These are phyloP conservation scores for Montipora efflorescens DNA, from an alignment of 64 coral and sea anemone genomes.

Conservation along the genomic window DNA sequence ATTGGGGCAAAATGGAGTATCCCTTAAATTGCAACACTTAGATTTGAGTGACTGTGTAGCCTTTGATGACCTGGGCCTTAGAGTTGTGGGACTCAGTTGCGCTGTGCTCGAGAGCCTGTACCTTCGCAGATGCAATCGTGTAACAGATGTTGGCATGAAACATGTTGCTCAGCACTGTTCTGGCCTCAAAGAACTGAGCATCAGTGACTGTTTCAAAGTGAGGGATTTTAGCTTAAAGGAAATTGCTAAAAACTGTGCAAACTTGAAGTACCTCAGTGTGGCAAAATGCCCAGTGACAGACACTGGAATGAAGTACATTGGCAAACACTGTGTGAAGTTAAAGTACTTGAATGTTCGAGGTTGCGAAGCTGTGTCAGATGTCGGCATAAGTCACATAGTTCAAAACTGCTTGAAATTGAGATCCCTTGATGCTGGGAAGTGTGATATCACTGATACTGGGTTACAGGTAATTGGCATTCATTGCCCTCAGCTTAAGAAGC, in stretches of 20 bases:
- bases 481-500: slow-evolving; percentile 96
- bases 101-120: slow-evolving; percentile 84
- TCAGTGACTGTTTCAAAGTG: slow-evolving; percentile 98
- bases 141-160: slow-evolving; percentile 96
- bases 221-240: slow-evolving; percentile 99
- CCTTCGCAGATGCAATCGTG: slow-evolving; percentile 84
- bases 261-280: slow-evolving; percentile 93
- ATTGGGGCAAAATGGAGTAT: slow-evolving; percentile 65
- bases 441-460: slow-evolving; percentile 93
- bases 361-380: slow-evolving; percentile 89
- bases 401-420: slow-evolving; percentile 97
- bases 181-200: slow-evolving; percentile 88
- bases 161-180: slow-evolving; percentile 91
- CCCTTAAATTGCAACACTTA: slow-evolving; percentile 78
- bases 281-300: slow-evolving; percentile 93
- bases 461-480: slow-evolving; percentile 94
- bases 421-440: slow-evolving; percentile 96
- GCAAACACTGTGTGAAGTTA: slow-evolving; percentile 85
- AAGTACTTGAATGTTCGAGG: slow-evolving; percentile 96
- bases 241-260: slow-evolving; percentile 77
- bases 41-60: slow-evolving; percentile 98
- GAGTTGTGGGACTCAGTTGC: slow-evolving; percentile 89
- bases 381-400: slow-evolving; percentile 84
- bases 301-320: slow-evolving; percentile 95
- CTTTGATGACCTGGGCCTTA: slow-evolving; percentile 96